Evolutionary conservation across 2,797 vertebrate species (phyloP).

Genomic region (Labeo calbasu): DNA sequence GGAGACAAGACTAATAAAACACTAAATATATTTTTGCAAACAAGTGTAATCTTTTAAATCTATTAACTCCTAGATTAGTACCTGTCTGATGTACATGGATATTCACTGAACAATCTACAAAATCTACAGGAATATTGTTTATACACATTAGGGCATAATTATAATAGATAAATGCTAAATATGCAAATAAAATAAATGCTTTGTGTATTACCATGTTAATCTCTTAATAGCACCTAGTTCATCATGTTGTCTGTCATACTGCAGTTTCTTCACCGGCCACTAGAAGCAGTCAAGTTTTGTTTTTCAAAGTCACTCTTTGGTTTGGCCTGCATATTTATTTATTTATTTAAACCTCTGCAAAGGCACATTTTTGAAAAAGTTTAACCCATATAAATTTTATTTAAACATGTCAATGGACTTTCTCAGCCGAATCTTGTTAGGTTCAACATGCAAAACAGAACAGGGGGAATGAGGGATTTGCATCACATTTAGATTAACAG

Average conservation of each 20-base stretch:
- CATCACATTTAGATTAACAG: background rate
- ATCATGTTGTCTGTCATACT: background rate
- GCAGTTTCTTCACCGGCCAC: constrained; percentile 16
- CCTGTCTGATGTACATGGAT: background rate
- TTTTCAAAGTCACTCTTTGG: background rate
- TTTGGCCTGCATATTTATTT: background rate
- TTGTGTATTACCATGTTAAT: background rate
- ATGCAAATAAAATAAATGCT: background rate
- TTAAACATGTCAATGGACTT: background rate
- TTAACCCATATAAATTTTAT: background rate
- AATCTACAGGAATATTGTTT: background rate
- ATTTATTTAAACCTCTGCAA: background rate
- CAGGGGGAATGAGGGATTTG: background rate
- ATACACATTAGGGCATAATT: background rate
- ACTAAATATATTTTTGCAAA: constrained; percentile 11
- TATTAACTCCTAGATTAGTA: background rate
- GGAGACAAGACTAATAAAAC: constrained; percentile 7
- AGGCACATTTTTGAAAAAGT: background rate
- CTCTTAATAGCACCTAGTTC: background rate
- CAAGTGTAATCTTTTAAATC: background rate
- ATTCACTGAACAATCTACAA: background rate
- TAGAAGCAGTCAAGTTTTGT: constrained; percentile 25
- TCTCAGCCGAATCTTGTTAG: background rate
- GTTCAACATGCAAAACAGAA: background rate
- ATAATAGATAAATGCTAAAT: no score